Evolutionary conservation across 2,113 vertebrate species (phyloP).

Genomic region (Aramus guarauna): DNA sequence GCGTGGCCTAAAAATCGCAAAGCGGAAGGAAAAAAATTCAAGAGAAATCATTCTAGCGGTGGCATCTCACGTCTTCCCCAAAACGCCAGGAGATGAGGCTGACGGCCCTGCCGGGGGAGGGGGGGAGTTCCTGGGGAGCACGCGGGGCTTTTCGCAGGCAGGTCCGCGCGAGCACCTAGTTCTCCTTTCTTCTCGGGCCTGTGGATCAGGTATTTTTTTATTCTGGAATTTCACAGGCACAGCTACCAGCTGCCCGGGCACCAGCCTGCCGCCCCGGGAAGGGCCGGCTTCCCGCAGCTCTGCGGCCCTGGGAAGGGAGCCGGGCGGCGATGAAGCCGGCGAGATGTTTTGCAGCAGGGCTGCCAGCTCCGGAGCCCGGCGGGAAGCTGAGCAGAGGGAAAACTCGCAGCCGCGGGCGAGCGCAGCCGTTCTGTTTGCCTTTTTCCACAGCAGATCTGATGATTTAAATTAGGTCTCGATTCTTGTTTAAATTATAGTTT

Average conservation of each 20-base stretch:
- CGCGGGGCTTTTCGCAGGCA: accelerated
- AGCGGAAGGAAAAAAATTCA: neutral
- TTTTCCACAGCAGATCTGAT: conserved; percentile 70
- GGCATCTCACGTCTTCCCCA: accelerated
- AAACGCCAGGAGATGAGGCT: accelerated
- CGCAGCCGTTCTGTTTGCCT: conserved; percentile 68
- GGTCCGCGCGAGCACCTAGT: accelerated
- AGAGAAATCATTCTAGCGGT: neutral
- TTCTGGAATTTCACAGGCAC: neutral
- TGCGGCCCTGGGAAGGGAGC: neutral
- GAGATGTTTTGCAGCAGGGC: neutral
- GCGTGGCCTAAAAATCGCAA: neutral
- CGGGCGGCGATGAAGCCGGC: neutral
- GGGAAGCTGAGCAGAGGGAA: neutral
- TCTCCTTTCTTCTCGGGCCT: neutral
- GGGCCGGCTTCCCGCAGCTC: neutral
- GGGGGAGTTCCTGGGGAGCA: neutral
- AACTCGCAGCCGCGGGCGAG: conserved; percentile 4
- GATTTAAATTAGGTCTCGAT: conserved; percentile 83
- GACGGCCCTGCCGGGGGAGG: neutral
- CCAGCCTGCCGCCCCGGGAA: too few relatives aligned
- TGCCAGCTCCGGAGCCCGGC: neutral
- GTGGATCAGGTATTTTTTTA: accelerated
- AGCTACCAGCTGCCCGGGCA: too few relatives aligned
- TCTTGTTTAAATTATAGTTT: conserved; percentile 87